Conservation (phyloP, 2,888 invertebrate species). For the Lacanobia oleracea region DNA sequence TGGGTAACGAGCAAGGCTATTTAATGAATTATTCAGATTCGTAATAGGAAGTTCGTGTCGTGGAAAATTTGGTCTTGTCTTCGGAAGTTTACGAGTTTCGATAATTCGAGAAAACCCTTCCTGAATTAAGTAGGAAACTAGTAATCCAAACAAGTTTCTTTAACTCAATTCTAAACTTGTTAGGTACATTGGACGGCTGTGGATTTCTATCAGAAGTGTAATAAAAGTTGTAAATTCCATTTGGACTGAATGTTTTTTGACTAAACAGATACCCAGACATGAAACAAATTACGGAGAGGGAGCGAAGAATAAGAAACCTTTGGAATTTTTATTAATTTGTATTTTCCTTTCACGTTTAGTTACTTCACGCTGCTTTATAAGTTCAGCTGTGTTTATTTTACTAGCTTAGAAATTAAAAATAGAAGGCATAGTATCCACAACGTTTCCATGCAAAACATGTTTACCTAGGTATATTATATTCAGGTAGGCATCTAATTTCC, state of each 20-base stretch:
- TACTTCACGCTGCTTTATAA: constrained; percentile 12
- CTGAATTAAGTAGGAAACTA: constrained; percentile 59
- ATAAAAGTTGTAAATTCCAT: constrained; percentile 42
- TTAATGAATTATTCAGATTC: constrained; percentile 80
- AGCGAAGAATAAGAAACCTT: constrained; percentile 27
- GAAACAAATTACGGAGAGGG: constrained; percentile 33
- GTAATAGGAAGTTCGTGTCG: constrained; percentile 76
- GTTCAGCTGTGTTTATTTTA: constrained; percentile 17
- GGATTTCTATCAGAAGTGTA: constrained; percentile 39
- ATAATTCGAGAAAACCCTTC: constrained; percentile 67
- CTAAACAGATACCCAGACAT: constrained; percentile 28
- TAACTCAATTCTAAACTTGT: constrained; percentile 56
- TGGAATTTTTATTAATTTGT: constrained; percentile 23
- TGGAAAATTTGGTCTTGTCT: constrained; percentile 74
- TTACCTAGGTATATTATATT: constrained; percentile 23
- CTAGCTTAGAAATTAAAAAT: constrained; percentile 20
- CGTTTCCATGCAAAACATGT: constrained; percentile 32
- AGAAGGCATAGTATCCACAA: constrained; percentile 13
- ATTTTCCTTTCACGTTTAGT: constrained; percentile 25
- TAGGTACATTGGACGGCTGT: constrained; percentile 35
- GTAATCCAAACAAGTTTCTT: constrained; percentile 58
- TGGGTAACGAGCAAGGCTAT: constrained; percentile 61
- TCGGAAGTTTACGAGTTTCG: constrained; percentile 69
- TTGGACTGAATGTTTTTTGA: constrained; percentile 35
- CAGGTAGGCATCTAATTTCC: constrained; percentile 22